Conservation (phyloP, 1,140 invertebrate genomes). For the Macrobrachium nipponense region DNA sequence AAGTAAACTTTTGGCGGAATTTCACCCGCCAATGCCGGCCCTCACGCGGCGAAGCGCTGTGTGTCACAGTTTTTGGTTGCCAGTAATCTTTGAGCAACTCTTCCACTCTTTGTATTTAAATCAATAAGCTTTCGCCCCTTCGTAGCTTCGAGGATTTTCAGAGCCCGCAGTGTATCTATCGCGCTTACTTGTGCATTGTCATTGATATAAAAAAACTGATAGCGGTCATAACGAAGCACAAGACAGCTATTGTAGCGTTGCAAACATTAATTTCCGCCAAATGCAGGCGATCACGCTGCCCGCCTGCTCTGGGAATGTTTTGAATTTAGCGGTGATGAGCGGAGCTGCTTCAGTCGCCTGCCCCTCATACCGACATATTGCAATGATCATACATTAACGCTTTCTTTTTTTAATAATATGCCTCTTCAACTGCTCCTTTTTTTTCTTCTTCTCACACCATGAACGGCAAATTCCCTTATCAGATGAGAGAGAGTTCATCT, state of each 20-base stretch:
- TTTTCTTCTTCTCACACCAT: background rate
- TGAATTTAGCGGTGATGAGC: constrained; percentile 44
- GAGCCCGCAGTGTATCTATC: too few species aligned
- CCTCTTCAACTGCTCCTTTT: background rate
- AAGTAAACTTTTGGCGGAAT: constrained; percentile 21
- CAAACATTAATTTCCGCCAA: constrained; percentile 25
- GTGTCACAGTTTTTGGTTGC: constrained; percentile 17
- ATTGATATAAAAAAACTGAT: too few species aligned
- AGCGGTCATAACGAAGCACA: too few species aligned
- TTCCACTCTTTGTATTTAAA: constrained; percentile 16
- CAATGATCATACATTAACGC: constrained; percentile 5
- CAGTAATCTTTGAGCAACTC: constrained; percentile 25
- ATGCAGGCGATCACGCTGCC: background rate
- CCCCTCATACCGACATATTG: constrained; percentile 2
- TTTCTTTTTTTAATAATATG: background rate
- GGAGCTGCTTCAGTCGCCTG: background rate
- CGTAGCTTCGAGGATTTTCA: too few species aligned
- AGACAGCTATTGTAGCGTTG: background rate
- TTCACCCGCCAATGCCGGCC: background rate
- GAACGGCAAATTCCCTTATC: too few species aligned
- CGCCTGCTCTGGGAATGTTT: constrained; percentile 41
- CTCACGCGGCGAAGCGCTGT: constrained; percentile 5
- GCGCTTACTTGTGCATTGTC: too few species aligned
- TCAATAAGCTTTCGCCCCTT: background rate
- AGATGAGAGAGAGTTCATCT: background rate